phyloP scores from a whole-genome alignment of 2,113 vertebrate genomes.

The Corydoras maculifer region DNA sequence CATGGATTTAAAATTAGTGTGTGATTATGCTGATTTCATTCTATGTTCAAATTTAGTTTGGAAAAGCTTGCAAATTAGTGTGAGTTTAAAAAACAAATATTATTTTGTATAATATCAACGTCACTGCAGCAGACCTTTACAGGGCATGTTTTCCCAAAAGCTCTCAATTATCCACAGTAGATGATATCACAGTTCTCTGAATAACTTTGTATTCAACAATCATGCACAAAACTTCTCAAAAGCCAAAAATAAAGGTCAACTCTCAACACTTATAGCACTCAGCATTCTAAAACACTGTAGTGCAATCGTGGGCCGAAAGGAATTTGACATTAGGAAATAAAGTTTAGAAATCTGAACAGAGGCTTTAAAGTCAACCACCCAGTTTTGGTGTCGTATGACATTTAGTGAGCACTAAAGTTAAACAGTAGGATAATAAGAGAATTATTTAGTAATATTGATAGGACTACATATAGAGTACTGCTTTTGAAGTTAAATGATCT shows the following conservation, averaged over 20 bases:
- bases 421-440: background rate
- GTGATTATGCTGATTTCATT: no score
- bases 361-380: no score
- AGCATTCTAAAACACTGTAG: slow-evolving; percentile 15
- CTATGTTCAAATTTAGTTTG: background rate
- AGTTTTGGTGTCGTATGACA: background rate
- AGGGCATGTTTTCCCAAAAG: slow-evolving; percentile 30
- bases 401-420: slow-evolving; percentile 18
- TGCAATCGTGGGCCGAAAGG: slow-evolving; percentile 7
- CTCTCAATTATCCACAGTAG: slow-evolving; percentile 45
- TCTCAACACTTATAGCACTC: slow-evolving; percentile 18
- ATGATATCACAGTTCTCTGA: slow-evolving; percentile 45
- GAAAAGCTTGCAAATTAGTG: background rate
- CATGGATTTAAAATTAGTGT: no score
- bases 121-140: slow-evolving; percentile 26
- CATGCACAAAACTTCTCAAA: slow-evolving; percentile 34
- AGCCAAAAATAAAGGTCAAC: slow-evolving; percentile 24
- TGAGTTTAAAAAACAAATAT: slow-evolving; percentile 26
- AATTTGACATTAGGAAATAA: background rate
- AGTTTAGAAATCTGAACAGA: no score
- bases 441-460: slow-evolving; percentile 15
- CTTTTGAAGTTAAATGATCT: no score
- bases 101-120: slow-evolving; percentile 37
- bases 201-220: slow-evolving; percentile 24
- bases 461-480: background rate